A percentile compares a stretch with the other conserved stretches of the same genome.
phyloP scores from a whole-genome alignment of 2,113 vertebrate species.

The Semnornis frantzii region DNA sequence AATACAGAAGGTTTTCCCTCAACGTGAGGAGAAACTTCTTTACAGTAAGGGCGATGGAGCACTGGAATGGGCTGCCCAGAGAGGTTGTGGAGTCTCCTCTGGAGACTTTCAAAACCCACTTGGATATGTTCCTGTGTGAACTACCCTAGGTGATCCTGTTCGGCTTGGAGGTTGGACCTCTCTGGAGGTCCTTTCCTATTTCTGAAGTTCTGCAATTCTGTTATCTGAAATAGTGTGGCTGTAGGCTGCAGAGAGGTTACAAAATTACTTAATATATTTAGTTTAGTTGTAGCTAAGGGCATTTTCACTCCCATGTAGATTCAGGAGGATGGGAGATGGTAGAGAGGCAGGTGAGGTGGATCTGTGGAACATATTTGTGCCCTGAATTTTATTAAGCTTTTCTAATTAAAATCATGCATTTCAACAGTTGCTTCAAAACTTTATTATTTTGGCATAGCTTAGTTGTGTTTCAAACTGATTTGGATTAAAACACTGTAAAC shows the following conservation, averaged over 20 bases:
- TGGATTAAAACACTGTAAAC: neutral
- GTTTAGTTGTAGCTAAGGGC: neutral
- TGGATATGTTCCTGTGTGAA: too few relatives aligned
- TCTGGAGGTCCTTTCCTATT: too few relatives aligned
- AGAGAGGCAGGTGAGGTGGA: neutral
- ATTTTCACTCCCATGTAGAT: neutral
- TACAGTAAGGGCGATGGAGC: too few relatives aligned
- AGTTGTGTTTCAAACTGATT: neutral
- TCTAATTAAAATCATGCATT: neutral
- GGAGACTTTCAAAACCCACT: too few relatives aligned
- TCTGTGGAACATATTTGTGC: neutral
- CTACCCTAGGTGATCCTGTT: too few relatives aligned
- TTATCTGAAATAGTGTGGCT: neutral
- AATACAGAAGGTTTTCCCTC: too few relatives aligned
- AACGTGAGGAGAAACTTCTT: too few relatives aligned
- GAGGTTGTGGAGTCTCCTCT: too few relatives aligned
- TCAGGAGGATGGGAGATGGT: neutral
- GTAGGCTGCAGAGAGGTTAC: neutral
- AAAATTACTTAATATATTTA: neutral
- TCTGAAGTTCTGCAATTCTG: too few relatives aligned
- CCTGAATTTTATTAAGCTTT: neutral
- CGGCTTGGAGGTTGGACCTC: too few relatives aligned
- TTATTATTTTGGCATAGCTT: neutral
- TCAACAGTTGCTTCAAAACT: neutral
- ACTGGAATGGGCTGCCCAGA: too few relatives aligned